Evolutionary conservation across 2,797 vertebrate species (phyloP).

Genomic region (Peromyscus nudipes): DNA sequence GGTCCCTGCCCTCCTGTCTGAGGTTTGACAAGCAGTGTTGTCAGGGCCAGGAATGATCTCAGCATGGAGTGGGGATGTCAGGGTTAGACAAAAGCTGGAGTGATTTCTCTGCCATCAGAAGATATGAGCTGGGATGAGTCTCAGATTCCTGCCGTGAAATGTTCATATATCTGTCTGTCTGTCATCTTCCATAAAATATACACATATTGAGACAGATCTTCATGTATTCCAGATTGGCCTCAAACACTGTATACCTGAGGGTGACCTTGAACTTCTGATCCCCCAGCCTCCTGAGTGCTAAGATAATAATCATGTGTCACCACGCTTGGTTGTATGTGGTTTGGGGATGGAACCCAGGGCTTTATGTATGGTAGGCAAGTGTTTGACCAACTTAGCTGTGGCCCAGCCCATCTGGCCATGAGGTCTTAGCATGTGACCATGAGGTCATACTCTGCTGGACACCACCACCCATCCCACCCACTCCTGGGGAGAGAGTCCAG

Average conservation of each 20-base stretch:
- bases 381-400: neutral
- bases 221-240: neutral
- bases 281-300: neutral
- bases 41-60: neutral
- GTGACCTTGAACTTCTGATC: neutral
- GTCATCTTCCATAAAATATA: neutral
- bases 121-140: neutral
- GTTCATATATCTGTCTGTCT: neutral
- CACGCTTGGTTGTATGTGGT: neutral
- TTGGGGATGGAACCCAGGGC: neutral
- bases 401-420: neutral
- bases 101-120: neutral
- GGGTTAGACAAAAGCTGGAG: neutral
- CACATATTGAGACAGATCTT: neutral
- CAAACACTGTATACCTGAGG: neutral
- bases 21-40: neutral
- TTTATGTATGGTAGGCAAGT: neutral
- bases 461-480: rapidly evolving
- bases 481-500: neutral
- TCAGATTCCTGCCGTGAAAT: neutral
- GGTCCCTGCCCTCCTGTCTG: neutral
- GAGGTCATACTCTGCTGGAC: neutral
- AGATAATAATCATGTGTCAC: neutral
- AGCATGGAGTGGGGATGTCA: neutral
- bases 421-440: neutral